Percentiles rank a stretch among this genome's conserved stretches.
Evolutionary conservation across 2,797 vertebrate genomes (phyloP).

Genomic region (Nyctibius grandis): DNA sequence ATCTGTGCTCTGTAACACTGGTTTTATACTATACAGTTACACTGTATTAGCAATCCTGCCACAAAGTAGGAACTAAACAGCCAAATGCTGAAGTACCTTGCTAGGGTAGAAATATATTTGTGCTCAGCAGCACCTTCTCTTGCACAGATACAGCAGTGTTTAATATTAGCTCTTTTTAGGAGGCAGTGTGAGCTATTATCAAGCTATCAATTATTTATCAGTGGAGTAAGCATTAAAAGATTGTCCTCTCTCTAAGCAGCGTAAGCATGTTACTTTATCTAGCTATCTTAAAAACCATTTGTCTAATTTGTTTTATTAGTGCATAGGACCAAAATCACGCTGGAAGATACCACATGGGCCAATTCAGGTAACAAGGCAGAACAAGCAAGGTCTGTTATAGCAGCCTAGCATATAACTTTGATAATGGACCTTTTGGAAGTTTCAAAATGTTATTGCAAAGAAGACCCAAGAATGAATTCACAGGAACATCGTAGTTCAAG

Average conservation of each 20-base stretch:
- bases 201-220: neutral
- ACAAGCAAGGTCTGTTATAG: neutral
- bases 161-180: neutral
- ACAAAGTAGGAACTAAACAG: neutral
- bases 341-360: neutral
- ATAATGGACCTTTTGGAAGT: neutral
- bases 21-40: neutral
- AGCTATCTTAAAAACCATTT: neutral
- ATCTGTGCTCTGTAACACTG: neutral
- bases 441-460: neutral
- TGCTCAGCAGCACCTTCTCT: neutral
- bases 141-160: neutral
- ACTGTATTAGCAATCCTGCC: neutral
- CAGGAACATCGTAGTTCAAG: neutral
- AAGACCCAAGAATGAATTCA: neutral
- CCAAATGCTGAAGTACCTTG: neutral
- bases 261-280: neutral
- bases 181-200: neutral
- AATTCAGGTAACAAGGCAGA: neutral
- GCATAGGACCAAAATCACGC: neutral
- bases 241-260: neutral
- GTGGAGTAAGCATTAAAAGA: neutral
- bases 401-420: neutral
- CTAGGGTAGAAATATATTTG: neutral
- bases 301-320: neutral